A percentile compares a stretch with the other conserved stretches of the same genome.
These are phyloP conservation scores for Microcaecilia unicolor DNA, from an alignment of 2,797 vertebrate genomes.

Conservation along the genomic window DNA sequence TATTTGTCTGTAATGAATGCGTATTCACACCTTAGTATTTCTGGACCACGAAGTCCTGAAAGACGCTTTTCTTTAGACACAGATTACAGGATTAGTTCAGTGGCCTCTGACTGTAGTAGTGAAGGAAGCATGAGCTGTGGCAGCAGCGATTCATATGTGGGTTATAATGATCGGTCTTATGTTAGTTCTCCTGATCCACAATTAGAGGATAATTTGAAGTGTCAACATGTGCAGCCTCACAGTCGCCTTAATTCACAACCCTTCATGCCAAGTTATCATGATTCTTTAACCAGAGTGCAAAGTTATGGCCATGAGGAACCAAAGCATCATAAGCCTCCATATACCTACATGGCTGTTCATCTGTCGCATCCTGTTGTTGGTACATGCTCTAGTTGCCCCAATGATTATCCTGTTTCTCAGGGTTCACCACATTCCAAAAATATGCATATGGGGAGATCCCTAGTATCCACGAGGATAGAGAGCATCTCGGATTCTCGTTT, in stretches of 20 bases:
- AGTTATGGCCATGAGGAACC: conserved; percentile 74
- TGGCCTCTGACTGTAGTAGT: conserved; percentile 84
- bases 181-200: conserved; percentile 70
- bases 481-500: conserved; percentile 80
- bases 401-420: conserved; percentile 67
- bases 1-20: conserved; percentile 85
- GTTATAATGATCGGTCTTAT: conserved; percentile 68
- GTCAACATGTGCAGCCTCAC: conserved; percentile 69
- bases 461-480: conserved; percentile 71
- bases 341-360: conserved; percentile 71
- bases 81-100: conserved; percentile 75
- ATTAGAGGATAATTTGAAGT: conserved; percentile 73
- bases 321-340: conserved; percentile 69
- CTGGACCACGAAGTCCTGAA: conserved; percentile 73
- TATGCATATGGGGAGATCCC: conserved; percentile 66
- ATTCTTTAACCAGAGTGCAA: conserved; percentile 59
- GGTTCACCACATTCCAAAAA: conserved; percentile 48
- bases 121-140: conserved; percentile 83
- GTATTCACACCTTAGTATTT: conserved; percentile 70
- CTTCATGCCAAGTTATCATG: conserved; percentile 66
- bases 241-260: conserved; percentile 54
- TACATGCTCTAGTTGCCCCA: conserved; percentile 77
- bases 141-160: conserved; percentile 77
- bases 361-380: conserved; percentile 67
- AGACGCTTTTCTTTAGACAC: conserved; percentile 71